Conservation (phyloP, 1,140 invertebrate genomes). For the Alviniconcha marisindica region DNA sequence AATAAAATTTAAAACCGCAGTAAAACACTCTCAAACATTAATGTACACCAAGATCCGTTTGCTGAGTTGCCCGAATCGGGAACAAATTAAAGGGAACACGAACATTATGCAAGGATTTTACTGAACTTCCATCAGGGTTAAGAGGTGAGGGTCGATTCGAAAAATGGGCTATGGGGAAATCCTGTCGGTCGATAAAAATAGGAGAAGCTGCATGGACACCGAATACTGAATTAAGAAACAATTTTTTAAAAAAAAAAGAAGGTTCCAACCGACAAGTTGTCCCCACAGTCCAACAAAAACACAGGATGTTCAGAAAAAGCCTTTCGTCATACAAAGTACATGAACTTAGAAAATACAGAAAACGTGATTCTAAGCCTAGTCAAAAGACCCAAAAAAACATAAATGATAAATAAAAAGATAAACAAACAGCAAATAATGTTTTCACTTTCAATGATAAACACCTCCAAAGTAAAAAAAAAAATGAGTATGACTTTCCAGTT, state of each 20-base stretch:
- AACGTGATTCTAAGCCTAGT: neutral
- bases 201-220: neutral
- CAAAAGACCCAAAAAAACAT: neutral
- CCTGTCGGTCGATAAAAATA: neutral
- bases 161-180: slow-evolving; percentile 29
- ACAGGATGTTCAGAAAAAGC: slow-evolving; percentile 29
- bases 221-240: neutral
- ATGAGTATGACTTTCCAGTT: slow-evolving; percentile 4
- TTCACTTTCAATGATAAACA: neutral
- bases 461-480: slow-evolving; percentile 13
- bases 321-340: slow-evolving; percentile 39
- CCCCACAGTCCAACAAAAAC: slow-evolving; percentile 34
- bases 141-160: slow-evolving; percentile 31
- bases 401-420: too few species aligned
- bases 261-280: neutral
- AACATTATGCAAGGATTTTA: neutral
- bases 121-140: slow-evolving; percentile 27
- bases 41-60: neutral
- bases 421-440: neutral
- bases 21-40: slow-evolving; percentile 8
- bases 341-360: slow-evolving; percentile 29
- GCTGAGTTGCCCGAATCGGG: neutral
- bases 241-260: neutral
- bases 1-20: neutral
- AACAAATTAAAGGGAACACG: neutral